Conservation (phyloP, 2,888 invertebrate species). For the Coelopa pilipes region DNA sequence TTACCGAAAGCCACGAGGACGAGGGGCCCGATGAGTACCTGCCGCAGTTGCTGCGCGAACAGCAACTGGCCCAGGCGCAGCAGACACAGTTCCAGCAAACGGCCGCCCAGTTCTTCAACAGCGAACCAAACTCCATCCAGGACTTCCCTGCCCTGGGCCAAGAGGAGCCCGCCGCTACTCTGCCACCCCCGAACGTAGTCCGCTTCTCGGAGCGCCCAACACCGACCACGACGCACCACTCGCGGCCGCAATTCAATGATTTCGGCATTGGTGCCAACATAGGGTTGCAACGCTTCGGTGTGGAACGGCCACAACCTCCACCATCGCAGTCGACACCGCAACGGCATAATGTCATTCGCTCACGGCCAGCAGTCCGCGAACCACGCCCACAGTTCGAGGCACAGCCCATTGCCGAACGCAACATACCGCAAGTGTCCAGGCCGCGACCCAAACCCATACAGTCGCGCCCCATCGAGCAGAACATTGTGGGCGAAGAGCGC, state of each 20-base stretch:
- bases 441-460: conserved; percentile 59
- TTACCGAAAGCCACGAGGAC: conserved; percentile 77
- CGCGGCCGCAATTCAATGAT: conserved; percentile 57
- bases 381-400: conserved; percentile 64
- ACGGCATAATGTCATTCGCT: conserved; percentile 65
- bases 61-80: conserved; percentile 64
- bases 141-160: conserved; percentile 64
- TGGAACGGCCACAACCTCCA: conserved; percentile 59
- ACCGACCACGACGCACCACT: conserved; percentile 45
- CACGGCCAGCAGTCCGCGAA: conserved; percentile 54
- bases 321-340: conserved; percentile 51
- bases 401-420: conserved; percentile 34
- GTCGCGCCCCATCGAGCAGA: conserved; percentile 63
- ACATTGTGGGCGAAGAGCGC: conserved; percentile 60
- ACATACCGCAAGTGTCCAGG: conserved; percentile 56
- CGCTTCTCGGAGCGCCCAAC: conserved; percentile 62
- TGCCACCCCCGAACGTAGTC: conserved; percentile 47
- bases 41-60: conserved; percentile 65
- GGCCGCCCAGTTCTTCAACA: conserved; percentile 57
- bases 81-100: conserved; percentile 60
- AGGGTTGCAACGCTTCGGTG: conserved; percentile 56
- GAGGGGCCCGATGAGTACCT: conserved; percentile 70
- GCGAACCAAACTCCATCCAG: conserved; percentile 60
- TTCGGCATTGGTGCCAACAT: conserved; percentile 59
- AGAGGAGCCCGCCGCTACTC: conserved; percentile 52